Evolutionary conservation across 2,888 invertebrate species (phyloP), one percentile per base, ranked within the genome.

Genomic region (Cryptus armator): DNA sequence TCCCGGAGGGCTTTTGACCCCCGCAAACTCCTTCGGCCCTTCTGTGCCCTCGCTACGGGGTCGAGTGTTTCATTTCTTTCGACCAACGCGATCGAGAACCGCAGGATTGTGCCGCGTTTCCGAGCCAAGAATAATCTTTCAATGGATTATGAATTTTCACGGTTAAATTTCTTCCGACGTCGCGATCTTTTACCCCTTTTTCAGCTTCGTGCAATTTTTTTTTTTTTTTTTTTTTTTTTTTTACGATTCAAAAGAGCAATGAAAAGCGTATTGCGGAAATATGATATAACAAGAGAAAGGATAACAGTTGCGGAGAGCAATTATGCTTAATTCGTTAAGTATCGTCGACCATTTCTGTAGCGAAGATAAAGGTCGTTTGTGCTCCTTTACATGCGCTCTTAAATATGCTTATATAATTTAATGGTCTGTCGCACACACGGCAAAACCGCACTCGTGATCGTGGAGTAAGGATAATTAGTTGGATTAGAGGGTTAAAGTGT

Each of bases 321-420:
- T 62, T 62, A 62, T 32, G n/a, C 12, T 29, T 62, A 32, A 62
- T 32, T 29, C 59, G 59, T 59, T 24, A 24, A 29, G 29, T 6
- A 24, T 24, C 29, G 59, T 24, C 24, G 32, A 32, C 32, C 24
- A 59, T 59, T 29, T 29, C 59, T 14, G 29, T 14, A 62, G 48
- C 32, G 9, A 46, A 32, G 62, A 14, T 46, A 44, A 56, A 7
- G 48, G 12, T 48, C 29, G 44, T n/a, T 32, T 37, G 32, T 19
- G 29, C 48, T 6, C 19, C 24, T 53, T 51, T 12, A 51, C 66
- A 19, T 0, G 37, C 14, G 43, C 76, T 9, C 66, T 66, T 53
- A 66, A 75, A 75, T 64, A 48, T 48, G 66, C 37, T n/a, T 62
- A 53, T 53, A 66, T 76, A 80, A 66, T 78, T 68, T 29, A n/a